Conservation (phyloP, 2,888 invertebrate genomes). For the Aspidiotus destructor region DNA sequence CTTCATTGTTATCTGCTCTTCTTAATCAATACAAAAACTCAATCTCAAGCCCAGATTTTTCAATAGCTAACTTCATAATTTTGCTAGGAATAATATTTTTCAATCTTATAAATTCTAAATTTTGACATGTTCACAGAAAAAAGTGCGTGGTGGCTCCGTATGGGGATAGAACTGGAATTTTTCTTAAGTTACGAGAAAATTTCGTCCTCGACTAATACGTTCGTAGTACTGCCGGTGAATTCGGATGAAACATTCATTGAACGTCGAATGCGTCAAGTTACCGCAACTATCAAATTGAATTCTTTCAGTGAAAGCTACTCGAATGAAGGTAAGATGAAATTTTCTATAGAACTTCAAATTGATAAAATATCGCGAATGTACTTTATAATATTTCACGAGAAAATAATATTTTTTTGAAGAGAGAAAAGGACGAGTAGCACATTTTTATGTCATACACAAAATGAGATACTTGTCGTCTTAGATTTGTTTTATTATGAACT, state of each 20-base stretch:
- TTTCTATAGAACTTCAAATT: too few relatives aligned
- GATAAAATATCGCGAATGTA: too few relatives aligned
- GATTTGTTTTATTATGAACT: too few relatives aligned
- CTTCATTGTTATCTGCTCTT: too few relatives aligned
- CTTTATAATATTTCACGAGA: too few relatives aligned
- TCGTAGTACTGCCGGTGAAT: constrained; percentile 16
- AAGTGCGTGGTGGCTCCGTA: constrained; percentile 20
- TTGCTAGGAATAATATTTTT: neutral
- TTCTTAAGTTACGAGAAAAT: constrained; percentile 11
- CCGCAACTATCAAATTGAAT: constrained; percentile 10
- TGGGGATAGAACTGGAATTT: constrained; percentile 13
- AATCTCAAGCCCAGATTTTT: too few relatives aligned
- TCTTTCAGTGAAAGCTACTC: constrained; percentile 1
- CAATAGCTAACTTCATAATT: too few relatives aligned
- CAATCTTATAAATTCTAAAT: neutral
- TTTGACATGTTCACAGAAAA: constrained; percentile 6
- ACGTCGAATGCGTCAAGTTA: constrained; percentile 18
- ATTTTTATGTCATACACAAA: too few relatives aligned
- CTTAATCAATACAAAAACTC: too few relatives aligned
- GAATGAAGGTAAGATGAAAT: constrained; percentile 18
- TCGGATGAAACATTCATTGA: constrained; percentile 16
- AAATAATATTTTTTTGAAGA: too few relatives aligned
- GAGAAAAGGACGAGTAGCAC: too few relatives aligned
- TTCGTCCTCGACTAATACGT: constrained; percentile 24
- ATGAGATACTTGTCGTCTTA: too few relatives aligned